A percentile compares a stretch with the other conserved stretches of the same genome.
phyloP scores from a whole-genome alignment of 2,888 invertebrate species.

The Drosophila monieri region DNA sequence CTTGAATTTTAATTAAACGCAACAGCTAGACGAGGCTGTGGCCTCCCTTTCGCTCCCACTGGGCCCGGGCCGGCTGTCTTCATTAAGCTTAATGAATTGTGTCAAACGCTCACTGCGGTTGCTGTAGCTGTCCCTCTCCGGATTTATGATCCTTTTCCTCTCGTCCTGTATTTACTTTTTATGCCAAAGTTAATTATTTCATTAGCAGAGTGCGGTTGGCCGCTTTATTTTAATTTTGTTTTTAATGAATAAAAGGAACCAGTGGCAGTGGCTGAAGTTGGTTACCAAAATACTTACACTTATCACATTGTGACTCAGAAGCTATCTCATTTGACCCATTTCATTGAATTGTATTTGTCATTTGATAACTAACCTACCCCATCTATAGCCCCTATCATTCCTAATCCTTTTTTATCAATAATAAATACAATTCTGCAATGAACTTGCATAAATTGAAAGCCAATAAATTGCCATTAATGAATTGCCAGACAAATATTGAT shows the following conservation, averaged over 20 bases:
- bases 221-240: slow-evolving; percentile 31
- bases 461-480: slow-evolving; percentile 50
- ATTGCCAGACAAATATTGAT: slow-evolving; percentile 70
- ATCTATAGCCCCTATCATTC: slow-evolving; percentile 5
- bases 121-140: slow-evolving; percentile 36
- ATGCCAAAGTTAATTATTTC: slow-evolving; percentile 69
- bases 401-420: slow-evolving; percentile 22
- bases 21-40: slow-evolving; percentile 59
- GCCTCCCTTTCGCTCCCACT: background rate
- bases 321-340: background rate
- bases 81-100: slow-evolving; percentile 81
- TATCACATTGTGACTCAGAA: background rate
- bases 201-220: slow-evolving; percentile 47
- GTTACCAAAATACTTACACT: background rate
- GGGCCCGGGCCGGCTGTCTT: slow-evolving; percentile 52
- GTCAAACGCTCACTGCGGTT: slow-evolving; percentile 69
- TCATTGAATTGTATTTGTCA: background rate
- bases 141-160: slow-evolving; percentile 20
- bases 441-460: slow-evolving; percentile 42
- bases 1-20: slow-evolving; percentile 82
- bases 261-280: background rate
- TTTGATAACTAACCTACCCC: slow-evolving; percentile 25
- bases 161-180: slow-evolving; percentile 51
- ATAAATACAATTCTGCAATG: slow-evolving; percentile 41
- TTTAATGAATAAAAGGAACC: slow-evolving; percentile 24